Evolutionary conservation across 92 coral and sea anemone genomes (phyloP).

Genomic region (Zoanthus solanderi): DNA sequence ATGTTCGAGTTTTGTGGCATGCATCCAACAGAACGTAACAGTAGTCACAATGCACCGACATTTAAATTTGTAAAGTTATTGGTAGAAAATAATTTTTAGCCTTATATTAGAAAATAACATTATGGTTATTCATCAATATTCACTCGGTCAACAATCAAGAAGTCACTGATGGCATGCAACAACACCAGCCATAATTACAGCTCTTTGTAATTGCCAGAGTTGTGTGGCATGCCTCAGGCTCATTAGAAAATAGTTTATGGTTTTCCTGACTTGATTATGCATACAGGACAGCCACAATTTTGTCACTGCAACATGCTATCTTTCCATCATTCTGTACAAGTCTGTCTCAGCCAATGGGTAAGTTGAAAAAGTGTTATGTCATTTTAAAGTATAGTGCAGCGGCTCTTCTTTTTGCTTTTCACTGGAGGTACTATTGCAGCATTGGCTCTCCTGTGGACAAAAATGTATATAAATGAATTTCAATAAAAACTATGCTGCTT

Average conservation of each 20-base stretch:
- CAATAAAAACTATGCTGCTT: too few species aligned
- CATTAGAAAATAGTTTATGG: neutral
- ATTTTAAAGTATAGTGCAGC: conserved; percentile 22
- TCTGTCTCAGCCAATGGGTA: neutral
- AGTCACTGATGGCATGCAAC: too few species aligned
- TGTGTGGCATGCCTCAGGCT: neutral
- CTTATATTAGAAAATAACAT: too few species aligned
- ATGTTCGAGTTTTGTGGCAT: too few species aligned
- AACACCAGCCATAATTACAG: too few species aligned
- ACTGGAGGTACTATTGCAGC: conserved; percentile 2
- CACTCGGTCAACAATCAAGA: too few species aligned
- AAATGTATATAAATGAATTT: neutral
- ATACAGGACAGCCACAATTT: neutral
- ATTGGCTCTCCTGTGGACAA: neutral
- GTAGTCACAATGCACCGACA: too few species aligned
- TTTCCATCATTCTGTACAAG: conserved; percentile 36
- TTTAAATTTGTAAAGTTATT: too few species aligned
- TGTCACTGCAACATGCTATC: neutral
- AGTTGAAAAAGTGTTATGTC: neutral
- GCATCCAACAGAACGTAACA: too few species aligned
- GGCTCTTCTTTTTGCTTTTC: neutral
- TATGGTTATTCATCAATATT: too few species aligned
- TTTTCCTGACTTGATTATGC: neutral
- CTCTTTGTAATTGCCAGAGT: neutral
- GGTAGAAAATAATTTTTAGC: too few species aligned